phyloP scores from a whole-genome alignment of 1,140 invertebrate species.

The Tetranychus urticae region DNA sequence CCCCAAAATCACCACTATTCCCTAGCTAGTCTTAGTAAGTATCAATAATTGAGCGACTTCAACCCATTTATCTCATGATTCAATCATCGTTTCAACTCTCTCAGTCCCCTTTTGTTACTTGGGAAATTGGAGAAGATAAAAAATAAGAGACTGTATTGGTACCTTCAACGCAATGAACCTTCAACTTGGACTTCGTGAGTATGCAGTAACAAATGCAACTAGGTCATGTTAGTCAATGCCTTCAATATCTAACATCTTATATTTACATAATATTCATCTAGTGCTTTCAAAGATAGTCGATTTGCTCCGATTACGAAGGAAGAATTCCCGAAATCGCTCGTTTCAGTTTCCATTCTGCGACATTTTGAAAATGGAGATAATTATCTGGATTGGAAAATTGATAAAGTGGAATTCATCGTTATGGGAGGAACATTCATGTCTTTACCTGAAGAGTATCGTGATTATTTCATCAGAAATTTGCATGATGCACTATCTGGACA shows the following conservation, averaged over 20 bases:
- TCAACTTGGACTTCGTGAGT: slow-evolving; percentile 75
- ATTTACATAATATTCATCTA: slow-evolving; percentile 19
- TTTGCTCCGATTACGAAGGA: slow-evolving; percentile 85
- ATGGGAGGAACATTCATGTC: slow-evolving; percentile 99
- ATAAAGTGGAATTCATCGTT: slow-evolving; percentile 99
- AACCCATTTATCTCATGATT: background rate
- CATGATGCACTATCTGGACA: slow-evolving; percentile 95
- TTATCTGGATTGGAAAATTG: slow-evolving; percentile 93
- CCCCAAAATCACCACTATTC: slow-evolving; percentile 65
- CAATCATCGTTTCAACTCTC: too few species aligned
- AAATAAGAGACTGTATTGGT: slow-evolving; percentile 77
- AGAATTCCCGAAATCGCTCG: slow-evolving; percentile 70
- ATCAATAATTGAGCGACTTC: slow-evolving; percentile 5
- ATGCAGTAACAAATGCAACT: slow-evolving; percentile 46
- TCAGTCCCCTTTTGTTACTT: slow-evolving; percentile 90
- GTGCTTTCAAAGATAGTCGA: slow-evolving; percentile 88
- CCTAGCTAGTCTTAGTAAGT: slow-evolving; percentile 87
- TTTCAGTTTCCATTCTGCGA: slow-evolving; percentile 79
- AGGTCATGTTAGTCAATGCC: background rate
- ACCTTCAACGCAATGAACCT: slow-evolving; percentile 85
- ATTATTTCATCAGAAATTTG: slow-evolving; percentile 92
- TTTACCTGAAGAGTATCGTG: slow-evolving; percentile 80
- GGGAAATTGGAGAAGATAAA: slow-evolving; percentile 83
- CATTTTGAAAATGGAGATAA: slow-evolving; percentile 86
- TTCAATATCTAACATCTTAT: background rate